Conservation (phyloP, 1,140 invertebrate species). For the Adelges cooleyi region DNA sequence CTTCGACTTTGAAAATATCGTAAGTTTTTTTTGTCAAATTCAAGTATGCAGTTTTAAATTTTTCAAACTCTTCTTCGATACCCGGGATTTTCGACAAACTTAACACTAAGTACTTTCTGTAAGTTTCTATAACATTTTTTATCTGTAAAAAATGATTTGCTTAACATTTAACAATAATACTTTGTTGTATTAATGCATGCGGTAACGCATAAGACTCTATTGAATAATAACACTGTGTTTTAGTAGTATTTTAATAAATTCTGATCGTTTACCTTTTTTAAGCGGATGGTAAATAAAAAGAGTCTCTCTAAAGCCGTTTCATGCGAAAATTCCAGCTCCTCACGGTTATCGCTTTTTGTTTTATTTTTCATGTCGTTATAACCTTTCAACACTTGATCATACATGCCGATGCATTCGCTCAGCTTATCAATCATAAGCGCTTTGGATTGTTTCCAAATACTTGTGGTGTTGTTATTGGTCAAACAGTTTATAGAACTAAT, state of each 20-base stretch:
- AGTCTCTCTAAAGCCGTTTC: background rate
- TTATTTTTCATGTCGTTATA: background rate
- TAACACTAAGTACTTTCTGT: background rate
- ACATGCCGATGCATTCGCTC: background rate
- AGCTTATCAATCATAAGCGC: background rate
- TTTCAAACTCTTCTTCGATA: background rate
- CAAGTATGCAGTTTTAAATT: background rate
- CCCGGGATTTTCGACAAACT: background rate
- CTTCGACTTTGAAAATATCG: background rate
- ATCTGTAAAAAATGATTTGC: background rate
- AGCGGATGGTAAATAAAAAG: background rate
- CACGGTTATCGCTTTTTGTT: background rate
- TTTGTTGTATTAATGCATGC: too few relatives aligned
- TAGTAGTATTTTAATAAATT: too few relatives aligned
- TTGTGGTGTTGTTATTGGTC: background rate
- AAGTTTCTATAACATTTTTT: conserved; percentile 3
- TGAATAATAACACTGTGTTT: too few relatives aligned
- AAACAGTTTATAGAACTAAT: background rate
- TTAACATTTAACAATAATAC: too few relatives aligned
- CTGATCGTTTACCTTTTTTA: background rate
- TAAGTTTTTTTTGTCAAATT: background rate
- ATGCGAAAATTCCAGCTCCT: background rate
- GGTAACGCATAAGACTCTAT: too few relatives aligned
- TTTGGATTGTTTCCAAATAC: background rate
- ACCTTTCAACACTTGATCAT: background rate